These are phyloP conservation scores for Spodoptera frugiperda DNA, from an alignment of 1,140 invertebrate genomes.

Conservation along the genomic window DNA sequence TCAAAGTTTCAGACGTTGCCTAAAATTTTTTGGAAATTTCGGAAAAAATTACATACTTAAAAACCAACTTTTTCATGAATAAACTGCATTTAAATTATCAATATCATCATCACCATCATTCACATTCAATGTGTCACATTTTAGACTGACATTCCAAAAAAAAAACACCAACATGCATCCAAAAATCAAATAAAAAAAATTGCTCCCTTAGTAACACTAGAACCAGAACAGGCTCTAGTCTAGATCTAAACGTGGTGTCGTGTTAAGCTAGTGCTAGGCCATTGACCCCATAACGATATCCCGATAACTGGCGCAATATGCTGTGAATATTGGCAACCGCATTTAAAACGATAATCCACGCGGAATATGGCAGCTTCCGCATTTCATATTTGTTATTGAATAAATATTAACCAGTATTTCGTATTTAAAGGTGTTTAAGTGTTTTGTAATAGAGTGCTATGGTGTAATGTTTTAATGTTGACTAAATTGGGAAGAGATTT, in stretches of 20 bases:
- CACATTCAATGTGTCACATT: no score
- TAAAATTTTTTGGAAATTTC: no score
- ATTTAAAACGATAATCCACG: background rate
- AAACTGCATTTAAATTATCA: no score
- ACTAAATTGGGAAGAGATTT: no score
- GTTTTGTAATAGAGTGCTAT: no score
- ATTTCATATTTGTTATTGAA: conserved; percentile 7
- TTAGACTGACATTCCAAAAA: no score
- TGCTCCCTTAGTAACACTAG: no score
- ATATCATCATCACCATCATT: no score
- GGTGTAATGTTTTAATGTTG: no score
- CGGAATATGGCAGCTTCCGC: background rate
- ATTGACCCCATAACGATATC: conserved; percentile 14
- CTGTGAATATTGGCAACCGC: background rate
- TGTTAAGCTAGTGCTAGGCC: background rate
- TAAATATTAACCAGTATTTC: background rate
- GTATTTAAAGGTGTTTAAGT: background rate
- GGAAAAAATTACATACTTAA: no score
- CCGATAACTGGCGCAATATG: conserved; percentile 11
- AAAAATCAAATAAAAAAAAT: background rate
- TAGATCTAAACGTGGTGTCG: background rate
- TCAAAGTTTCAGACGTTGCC: no score
- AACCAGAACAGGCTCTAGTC: conserved; percentile 2
- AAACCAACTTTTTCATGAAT: no score
- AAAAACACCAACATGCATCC: background rate